These are phyloP conservation scores for Vulpes ferrilata DNA, from an alignment of 2,113 vertebrate species.

Conservation along the genomic window DNA sequence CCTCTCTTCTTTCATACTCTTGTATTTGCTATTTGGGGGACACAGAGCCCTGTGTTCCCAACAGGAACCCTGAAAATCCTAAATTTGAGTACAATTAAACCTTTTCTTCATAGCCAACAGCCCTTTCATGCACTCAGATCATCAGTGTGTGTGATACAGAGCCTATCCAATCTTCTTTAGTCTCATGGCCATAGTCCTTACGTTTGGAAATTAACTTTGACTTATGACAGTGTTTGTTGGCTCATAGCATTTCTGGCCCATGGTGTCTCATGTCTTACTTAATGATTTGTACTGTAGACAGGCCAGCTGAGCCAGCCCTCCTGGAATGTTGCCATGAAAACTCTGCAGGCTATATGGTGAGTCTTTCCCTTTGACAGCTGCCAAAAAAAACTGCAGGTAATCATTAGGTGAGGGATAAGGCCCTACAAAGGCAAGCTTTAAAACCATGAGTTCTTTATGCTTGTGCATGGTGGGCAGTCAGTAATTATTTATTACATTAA, in stretches of 20 bases:
- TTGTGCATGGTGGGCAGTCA: background rate
- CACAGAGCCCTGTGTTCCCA: background rate
- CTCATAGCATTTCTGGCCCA: background rate
- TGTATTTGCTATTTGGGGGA: background rate
- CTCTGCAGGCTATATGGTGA: background rate
- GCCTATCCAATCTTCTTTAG: background rate
- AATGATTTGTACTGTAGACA: background rate
- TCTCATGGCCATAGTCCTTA: background rate
- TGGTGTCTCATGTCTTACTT: background rate
- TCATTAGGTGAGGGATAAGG: background rate
- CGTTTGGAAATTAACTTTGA: background rate
- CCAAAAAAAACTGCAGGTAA: background rate
- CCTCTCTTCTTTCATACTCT: background rate
- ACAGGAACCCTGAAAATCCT: background rate
- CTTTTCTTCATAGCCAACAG: background rate
- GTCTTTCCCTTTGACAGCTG: slow-evolving; percentile 13
- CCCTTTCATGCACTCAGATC: background rate
- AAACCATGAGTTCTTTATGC: background rate
- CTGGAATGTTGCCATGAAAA: background rate
- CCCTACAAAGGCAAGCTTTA: background rate
- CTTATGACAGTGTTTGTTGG: background rate
- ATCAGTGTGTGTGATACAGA: background rate
- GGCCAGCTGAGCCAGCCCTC: background rate
- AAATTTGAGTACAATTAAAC: background rate
- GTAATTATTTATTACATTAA: background rate